Evolutionary conservation across 1,140 invertebrate genomes (phyloP), one percentile per base, ranked within the genome.

Genomic region (Bombus consobrinus): DNA sequence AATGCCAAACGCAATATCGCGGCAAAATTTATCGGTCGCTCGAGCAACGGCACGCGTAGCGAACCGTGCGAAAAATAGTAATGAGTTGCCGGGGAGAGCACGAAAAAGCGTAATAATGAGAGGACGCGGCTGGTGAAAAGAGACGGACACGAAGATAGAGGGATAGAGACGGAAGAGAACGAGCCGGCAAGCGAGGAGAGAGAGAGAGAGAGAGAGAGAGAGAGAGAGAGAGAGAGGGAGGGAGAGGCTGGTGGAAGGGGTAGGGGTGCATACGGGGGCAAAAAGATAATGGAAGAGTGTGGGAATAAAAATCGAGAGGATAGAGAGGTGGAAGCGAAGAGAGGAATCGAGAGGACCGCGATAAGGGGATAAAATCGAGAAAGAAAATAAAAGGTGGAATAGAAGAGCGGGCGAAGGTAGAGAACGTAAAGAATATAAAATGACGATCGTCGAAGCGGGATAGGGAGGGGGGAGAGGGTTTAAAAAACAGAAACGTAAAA

Each of bases 1-100:
- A 92, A 92, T 91, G 91, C 89, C 87, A 85, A 90, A 92, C 88
- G 87, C 91, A 92, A 92, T 92, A 89, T 89, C 89, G 85, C 88
- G 89, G 81, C 79, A 89, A 87, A 92, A 90, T 92, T 90, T 87
- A 91, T 91, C 89, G 89, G 88, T 77, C 86, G 82, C 62, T 74
- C 78, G 81, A 82, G 71, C 89, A 82, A 86, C 75, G 83, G 88
- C 80, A 90, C 83, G 88, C 89, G 88, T 81, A 78, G 88, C 81
- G 68, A 90, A 86, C 80, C 76, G 83, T 81, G 89, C 79, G 80
- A 90, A 90, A 90, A 90, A 90, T 90, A 87, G 87, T 90, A 90
- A 90, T 90, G 88, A 90, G 89, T 87, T 71, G 79, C 78, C 83
- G 81, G 64, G 41, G 66, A 39, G 79, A 62, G 69, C 25, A 74